Percentiles rank a stretch among this genome's conserved stretches.
Evolutionary conservation across 2,888 invertebrate species (phyloP).

Genomic region (Enoplolaimus lenunculus): DNA sequence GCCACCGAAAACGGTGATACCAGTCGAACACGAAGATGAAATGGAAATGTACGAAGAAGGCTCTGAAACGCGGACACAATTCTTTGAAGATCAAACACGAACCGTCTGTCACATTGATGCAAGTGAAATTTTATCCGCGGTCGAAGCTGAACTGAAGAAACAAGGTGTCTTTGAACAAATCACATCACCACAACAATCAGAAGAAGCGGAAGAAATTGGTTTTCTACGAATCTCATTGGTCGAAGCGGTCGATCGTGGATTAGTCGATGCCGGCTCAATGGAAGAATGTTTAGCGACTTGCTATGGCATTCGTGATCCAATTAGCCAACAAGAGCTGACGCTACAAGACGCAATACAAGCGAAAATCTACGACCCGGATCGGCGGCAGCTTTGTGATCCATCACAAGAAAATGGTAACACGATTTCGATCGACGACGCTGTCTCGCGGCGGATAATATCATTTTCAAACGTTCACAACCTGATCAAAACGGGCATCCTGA

Average conservation of each 20-base stretch:
- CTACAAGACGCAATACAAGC: conserved; percentile 73
- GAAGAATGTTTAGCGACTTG: conserved; percentile 62
- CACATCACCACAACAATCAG: conserved; percentile 56
- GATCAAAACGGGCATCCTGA: conserved; percentile 27
- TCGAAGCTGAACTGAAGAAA: conserved; percentile 79
- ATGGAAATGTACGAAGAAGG: conserved; percentile 21
- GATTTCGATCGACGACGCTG: conserved; percentile 45
- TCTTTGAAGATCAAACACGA: conserved; percentile 24
- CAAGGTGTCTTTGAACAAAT: conserved; percentile 69
- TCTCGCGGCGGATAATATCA: conserved; percentile 43
- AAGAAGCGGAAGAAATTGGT: conserved; percentile 52
- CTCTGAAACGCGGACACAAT: conserved; percentile 17
- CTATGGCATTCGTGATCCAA: conserved; percentile 57
- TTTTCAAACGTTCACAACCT: conserved; percentile 39
- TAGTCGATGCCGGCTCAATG: conserved; percentile 64
- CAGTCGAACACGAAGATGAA: conserved; percentile 21
- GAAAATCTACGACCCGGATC: conserved; percentile 70
- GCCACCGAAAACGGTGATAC: neutral
- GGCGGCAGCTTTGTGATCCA: conserved; percentile 51
- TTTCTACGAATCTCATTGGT: conserved; percentile 62
- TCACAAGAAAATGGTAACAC: conserved; percentile 54
- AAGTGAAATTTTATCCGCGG: conserved; percentile 60
- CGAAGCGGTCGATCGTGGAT: conserved; percentile 63
- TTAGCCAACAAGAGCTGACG: conserved; percentile 55
- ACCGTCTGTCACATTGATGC: conserved; percentile 5